Conservation (phyloP, 2,888 invertebrate genomes). For the Agelastica alni region DNA sequence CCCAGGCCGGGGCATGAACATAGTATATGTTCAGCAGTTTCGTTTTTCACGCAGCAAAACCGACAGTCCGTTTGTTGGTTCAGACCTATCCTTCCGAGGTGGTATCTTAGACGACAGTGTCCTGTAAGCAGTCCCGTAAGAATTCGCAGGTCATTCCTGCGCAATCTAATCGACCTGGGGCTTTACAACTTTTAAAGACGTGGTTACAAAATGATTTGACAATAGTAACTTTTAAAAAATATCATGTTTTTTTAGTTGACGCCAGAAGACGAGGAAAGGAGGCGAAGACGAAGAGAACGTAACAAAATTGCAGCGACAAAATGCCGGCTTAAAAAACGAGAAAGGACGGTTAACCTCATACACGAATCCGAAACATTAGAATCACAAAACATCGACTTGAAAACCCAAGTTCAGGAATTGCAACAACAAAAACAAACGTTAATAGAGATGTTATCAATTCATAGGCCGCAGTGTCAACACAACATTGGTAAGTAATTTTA, state of each 20-base stretch:
- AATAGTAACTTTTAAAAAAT: neutral
- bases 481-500: conserved; percentile 37
- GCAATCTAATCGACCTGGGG: too few relatives aligned
- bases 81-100: too few relatives aligned
- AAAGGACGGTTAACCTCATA: conserved; percentile 82
- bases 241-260: conserved; percentile 67
- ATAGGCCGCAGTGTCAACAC: conserved; percentile 70
- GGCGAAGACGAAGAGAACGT: conserved; percentile 82
- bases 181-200: too few relatives aligned
- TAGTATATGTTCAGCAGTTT: too few relatives aligned
- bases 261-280: conserved; percentile 88
- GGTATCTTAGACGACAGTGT: too few relatives aligned
- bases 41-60: too few relatives aligned
- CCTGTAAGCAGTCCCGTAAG: too few relatives aligned
- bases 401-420: conserved; percentile 79
- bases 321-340: conserved; percentile 91
- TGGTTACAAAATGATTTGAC: too few relatives aligned
- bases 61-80: too few relatives aligned
- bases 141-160: too few relatives aligned
- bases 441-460: conserved; percentile 77
- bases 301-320: conserved; percentile 95
- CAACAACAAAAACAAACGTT: conserved; percentile 79
- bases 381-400: conserved; percentile 82
- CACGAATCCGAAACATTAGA: conserved; percentile 85
- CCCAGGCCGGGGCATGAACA: too few relatives aligned